Evolutionary conservation across 1,140 invertebrate species (phyloP), one percentile per base, ranked within the genome.

Genomic region (Musca vetustissima): DNA sequence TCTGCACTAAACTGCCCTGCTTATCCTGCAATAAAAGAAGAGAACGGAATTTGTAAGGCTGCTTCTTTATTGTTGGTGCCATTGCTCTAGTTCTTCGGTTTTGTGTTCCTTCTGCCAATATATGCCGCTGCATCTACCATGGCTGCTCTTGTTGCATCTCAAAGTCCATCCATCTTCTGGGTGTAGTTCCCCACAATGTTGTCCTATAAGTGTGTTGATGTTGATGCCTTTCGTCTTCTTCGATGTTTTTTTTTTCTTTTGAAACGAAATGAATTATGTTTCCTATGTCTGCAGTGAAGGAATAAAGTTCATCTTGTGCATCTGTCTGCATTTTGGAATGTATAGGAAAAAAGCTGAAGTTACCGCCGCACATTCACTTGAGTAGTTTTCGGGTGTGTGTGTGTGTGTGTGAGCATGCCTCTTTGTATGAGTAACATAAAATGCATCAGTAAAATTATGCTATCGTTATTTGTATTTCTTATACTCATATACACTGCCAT

Each of bases 221-320:
- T 43, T 43, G 6, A 43, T 43, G 36, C 11, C 36, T 43, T 43
- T 55, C 52, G 21, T 55, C 52, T 21, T 55, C 52, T 55, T 24
- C 52, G 4, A 14, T n/a, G 2, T 11, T 19, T 52, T 17, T 6
- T 22, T 24, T 55, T 8, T 55, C 11, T 21, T 55, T 24, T 11
- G 52, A 22, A 22, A 1, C 36, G 52, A 55, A 55, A 55, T 55
- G 52, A 55, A 55, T 55, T 55, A 55, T 55, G 52, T 55, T 55
- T 55, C 24, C 52, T 24, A 55, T 55, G 52, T 21, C 17, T 55
- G 52, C 21, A 55, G 15, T 43, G 22, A 55, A 11, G 19, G 4
- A 22, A 14, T 11, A 55, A 55, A 55, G 24, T 24, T 19, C 19
- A 55, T 55, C 52, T 55, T 55, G 52, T 24, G 52, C 52, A 55